Base-by-base conservation (phyloP, 1,140 invertebrate genomes). In the Thalassaphorura encarpata region DNA sequence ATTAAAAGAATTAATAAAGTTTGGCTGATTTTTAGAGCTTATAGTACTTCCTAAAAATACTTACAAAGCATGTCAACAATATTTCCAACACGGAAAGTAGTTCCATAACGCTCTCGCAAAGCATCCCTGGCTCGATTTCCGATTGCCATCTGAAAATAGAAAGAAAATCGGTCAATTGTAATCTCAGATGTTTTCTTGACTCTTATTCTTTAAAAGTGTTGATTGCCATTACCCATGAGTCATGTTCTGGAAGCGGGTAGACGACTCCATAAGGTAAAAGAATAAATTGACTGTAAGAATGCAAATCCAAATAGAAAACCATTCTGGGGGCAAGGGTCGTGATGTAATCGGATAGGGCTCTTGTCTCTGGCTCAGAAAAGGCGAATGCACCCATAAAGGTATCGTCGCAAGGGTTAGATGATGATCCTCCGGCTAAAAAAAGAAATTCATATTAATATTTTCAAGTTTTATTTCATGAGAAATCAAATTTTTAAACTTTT, bases 341-440 rank as follows among this genome's bases (percentile, higher is more conserved):
- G 0, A 82, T 60, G 52, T 74, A 78, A 16, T 76, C 66, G 0
- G 72, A 66, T 24, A 82, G 70, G 0, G 74, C 69, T n/a, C 64
- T 66, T 6, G 76, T 78, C 67, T 86, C 84, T 2, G 69, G 63
- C 68, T 87, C 85, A 4, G 83, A 85, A 66, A 82, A 83, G 0
- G 81, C 74, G 1, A 66, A 55, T 0, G 73, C 68, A 8, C 85
- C 84, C 33, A 77, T 77, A 66, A 78, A 87, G 26, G 76, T 79
- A 66, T 81, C 73, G 24, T 71, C 71, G 43, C 78, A 79, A 2
- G 76, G 73, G 56, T 77, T 68, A 0, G 55, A 68, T 53, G 78
- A 83, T 0, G 80, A 72, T 29, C 83, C 83, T 19, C 73, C 69
- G 26, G 1, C 3, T 21, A 24, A 50, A 24, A 39, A 57, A 50